Base-by-base conservation (phyloP, 2,888 invertebrate species). In the Chrysolina haemoptera region DNA sequence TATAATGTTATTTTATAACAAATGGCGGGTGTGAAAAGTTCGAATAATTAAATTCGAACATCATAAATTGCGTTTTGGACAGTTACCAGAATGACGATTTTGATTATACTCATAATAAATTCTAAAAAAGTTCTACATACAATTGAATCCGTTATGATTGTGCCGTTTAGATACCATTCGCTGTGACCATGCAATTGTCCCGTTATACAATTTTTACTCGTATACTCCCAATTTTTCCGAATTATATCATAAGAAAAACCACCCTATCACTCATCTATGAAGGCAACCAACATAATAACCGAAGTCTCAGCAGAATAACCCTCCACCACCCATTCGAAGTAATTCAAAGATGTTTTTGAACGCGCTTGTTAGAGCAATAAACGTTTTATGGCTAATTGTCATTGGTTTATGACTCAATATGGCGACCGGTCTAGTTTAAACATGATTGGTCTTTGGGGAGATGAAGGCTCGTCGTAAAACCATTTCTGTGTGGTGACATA, bases 401-500 rank as follows among this genome's bases (percentile, higher is more conserved):
- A 87, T 87, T 85, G 88, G 86, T 88, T 88, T 88, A 88, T 88
- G 86, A 80, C 84, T 85, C 88, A 88, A 88, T 88, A 88, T 88
- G 88, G 88, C 87, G 85, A 84, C 85, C 83, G 85, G 84, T 85
- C 86, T 84, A 85, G 85, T 87, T 87, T 87, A 87, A 87, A 88
- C 84, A 85, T 86, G 87, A 88, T 88, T 88, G 87, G 87, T 81
- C 88, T 81, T 86, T 59, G 73, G 87, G 83, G 88, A 86, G 18
- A 55, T 62, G 16, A 64, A 50, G 80, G 81, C 79, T 67, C 55
- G 74, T 82, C 85, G 83, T 87, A 87, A 87, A 86, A 79, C 85
- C 82, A 86, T 85, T 80, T 79, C 65, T 55, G 66, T 53, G 53
- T 5, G 66, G 50, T 77, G 75, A 71, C 71, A 62, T 71, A 75